These are phyloP conservation scores for Himalopsyche anomala DNA, from an alignment of 2,888 invertebrate species.

Conservation along the genomic window DNA sequence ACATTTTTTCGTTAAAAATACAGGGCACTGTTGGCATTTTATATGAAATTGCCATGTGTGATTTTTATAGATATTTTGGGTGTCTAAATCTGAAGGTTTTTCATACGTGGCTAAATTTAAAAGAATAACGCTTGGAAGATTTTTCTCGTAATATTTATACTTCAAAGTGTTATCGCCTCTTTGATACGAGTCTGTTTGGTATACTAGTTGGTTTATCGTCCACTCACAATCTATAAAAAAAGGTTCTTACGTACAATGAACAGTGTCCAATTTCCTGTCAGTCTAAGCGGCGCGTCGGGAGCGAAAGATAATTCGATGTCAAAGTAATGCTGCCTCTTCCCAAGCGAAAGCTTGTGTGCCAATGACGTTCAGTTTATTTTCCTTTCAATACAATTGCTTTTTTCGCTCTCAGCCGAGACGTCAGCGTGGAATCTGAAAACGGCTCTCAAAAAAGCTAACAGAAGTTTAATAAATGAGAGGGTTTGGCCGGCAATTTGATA, in stretches of 20 bases:
- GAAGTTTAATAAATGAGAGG: conserved; percentile 30
- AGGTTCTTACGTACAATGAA: neutral
- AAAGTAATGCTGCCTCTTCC: conserved; percentile 13
- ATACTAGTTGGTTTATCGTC: neutral
- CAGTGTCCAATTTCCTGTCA: conserved; percentile 30
- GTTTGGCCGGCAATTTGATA: conserved; percentile 1
- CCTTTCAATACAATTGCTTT: conserved; percentile 34
- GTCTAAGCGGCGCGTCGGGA: conserved; percentile 7
- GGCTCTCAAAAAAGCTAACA: conserved; percentile 1
- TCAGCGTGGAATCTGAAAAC: too few species aligned
- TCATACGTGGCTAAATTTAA: too few species aligned
- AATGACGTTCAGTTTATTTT: conserved; percentile 11
- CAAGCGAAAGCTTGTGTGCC: neutral
- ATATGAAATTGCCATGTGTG: too few species aligned
- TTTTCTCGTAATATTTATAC: neutral
- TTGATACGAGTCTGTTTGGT: neutral
- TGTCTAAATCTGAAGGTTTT: too few species aligned
- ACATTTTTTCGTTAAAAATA: too few species aligned
- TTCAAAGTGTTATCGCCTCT: neutral
- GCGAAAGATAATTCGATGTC: conserved; percentile 16
- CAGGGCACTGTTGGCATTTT: too few species aligned
- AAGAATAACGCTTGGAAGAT: too few species aligned
- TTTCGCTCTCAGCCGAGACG: neutral
- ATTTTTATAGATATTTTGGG: too few species aligned
- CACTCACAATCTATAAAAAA: conserved; percentile 22